These are phyloP conservation scores for Myotis pilosus DNA, from an alignment of 2,797 vertebrate genomes.

Conservation along the genomic window DNA sequence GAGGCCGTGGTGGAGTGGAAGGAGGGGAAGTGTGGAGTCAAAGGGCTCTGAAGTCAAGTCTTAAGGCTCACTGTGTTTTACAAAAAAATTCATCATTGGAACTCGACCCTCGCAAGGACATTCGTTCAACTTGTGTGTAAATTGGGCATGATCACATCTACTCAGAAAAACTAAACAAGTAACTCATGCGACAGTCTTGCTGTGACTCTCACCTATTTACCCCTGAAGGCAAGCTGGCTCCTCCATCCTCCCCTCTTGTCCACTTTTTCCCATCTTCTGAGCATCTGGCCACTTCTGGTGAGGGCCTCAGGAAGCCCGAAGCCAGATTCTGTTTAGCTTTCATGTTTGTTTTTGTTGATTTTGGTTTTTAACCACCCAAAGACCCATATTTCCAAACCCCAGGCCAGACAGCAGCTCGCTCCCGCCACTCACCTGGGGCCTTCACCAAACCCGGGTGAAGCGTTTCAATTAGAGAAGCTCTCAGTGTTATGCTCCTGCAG, in stretches of 20 bases:
- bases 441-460: neutral
- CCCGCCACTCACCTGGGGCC: rapidly evolving
- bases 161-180: neutral
- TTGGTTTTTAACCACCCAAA: neutral
- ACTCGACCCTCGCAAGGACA: neutral
- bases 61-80: neutral
- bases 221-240: rapidly evolving
- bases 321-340: neutral
- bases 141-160: neutral
- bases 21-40: neutral
- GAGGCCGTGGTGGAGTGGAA: rapidly evolving
- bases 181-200: rapidly evolving
- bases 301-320: neutral
- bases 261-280: neutral
- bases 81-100: neutral
- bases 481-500: neutral
- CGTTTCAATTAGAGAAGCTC: neutral
- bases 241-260: rapidly evolving
- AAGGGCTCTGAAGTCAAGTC: neutral
- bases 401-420: neutral
- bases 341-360: neutral
- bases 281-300: neutral
- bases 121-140: neutral
- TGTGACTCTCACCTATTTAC: neutral
- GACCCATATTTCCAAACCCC: neutral